These are phyloP conservation scores for Thecophora atra DNA, from an alignment of 2,888 invertebrate genomes.

Conservation along the genomic window DNA sequence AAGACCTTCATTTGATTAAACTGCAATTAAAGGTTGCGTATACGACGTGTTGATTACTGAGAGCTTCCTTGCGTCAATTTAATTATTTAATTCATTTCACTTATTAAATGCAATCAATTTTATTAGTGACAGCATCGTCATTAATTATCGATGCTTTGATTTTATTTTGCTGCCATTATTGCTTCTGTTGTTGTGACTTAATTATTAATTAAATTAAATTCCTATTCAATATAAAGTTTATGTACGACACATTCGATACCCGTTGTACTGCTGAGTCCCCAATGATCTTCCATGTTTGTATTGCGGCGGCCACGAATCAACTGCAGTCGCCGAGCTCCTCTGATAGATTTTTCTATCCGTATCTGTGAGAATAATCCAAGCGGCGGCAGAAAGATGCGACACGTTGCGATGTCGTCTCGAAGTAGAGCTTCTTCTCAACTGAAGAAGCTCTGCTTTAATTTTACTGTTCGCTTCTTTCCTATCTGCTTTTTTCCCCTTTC, in stretches of 20 bases:
- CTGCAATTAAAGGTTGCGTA: slow-evolving; percentile 19
- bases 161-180: slow-evolving; percentile 40
- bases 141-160: neutral
- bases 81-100: no score
- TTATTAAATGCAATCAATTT: no score
- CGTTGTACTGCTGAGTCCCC: slow-evolving; percentile 66
- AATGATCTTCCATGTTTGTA: slow-evolving; percentile 61
- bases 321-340: slow-evolving; percentile 33
- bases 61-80: neutral
- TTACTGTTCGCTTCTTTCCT: slow-evolving; percentile 19
- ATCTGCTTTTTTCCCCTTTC: neutral
- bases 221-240: slow-evolving; percentile 29
- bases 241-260: slow-evolving; percentile 52
- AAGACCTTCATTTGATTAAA: neutral
- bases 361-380: slow-evolving; percentile 10
- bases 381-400: neutral
- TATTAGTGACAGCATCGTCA: no score
- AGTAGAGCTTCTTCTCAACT: slow-evolving; percentile 1
- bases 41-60: slow-evolving; percentile 17
- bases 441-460: no score
- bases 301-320: slow-evolving; percentile 43
- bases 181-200: slow-evolving; percentile 34
- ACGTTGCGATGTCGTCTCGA: slow-evolving; percentile 3
- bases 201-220: slow-evolving; percentile 4
- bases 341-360: slow-evolving; percentile 34